Evolutionary conservation across 2,797 vertebrate species (phyloP), one percentile per base, ranked within the genome.

Genomic region (Leptodon cayanensis): DNA sequence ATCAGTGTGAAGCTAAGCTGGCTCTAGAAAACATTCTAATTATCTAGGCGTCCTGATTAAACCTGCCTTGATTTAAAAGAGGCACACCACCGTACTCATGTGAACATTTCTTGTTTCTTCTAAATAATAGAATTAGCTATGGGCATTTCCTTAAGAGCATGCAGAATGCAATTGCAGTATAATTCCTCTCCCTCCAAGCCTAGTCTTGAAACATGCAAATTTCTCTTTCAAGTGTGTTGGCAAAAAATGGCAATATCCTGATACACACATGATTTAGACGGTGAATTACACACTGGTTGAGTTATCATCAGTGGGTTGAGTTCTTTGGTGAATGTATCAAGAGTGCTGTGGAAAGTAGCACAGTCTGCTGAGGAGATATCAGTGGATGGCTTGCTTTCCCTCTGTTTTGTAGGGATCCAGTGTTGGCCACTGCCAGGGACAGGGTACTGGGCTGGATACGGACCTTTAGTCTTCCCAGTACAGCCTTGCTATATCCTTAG

Each of bases 181-280:
- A 90, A 96, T 96, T 96, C 85, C 67, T 89, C 59, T 89, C 86
- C 84, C 58, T 97, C 91, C 95, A 93, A 96, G 96, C 92, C 94
- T 95, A 67, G 96, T 96, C 96, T 96, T 96, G 96, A 97, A 97
- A 86, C 58, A 96, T 96, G 94, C 90, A 85, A 92, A 93, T 95
- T 95, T 95, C 61, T 90, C 83, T 95, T 94, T 96, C 55, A 96
- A 91, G 70, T 93, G 21, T 89, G 54, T 92, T 97, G 92, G 89
- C 95, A 94, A 83, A 96, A 93, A 91, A 74, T 94, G 87, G 89
- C 82, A 81, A 76, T 73, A 87, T 96, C 91, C 92, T 91, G 57
- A 87, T 82, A 39, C 24, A 35, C 37, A 7, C 28, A 10, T 5
- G n/a, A n/a, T 85, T 87, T 88, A 58, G 79, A 13, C 1, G 0